Conservation (phyloP, 92 coral and sea anemone species). For the Hydrozoanthus gracilis region DNA sequence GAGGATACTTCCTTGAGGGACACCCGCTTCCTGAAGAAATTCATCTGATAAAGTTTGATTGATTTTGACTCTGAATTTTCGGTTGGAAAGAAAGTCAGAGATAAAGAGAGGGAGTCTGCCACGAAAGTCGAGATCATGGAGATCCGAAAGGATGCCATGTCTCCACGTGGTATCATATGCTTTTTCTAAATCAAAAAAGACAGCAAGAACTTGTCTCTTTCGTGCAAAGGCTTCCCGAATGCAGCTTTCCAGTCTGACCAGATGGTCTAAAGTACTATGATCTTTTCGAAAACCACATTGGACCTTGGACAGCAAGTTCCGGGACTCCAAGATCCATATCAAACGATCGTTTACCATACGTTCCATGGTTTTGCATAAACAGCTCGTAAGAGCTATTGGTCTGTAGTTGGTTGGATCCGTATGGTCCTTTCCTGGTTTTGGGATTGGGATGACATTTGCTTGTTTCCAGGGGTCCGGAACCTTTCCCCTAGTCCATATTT, state of each 20-base stretch:
- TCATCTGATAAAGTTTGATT: not conserved
- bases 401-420: slow-evolving; percentile 16
- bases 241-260: not conserved
- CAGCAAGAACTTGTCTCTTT: no score
- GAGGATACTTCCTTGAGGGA: slow-evolving; percentile 42
- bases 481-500: slow-evolving; percentile 1
- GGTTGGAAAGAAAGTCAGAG: slow-evolving; percentile 16
- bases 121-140: slow-evolving; percentile 14
- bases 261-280: slow-evolving; percentile 18
- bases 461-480: slow-evolving; percentile 15
- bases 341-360: slow-evolving; percentile 23
- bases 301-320: not conserved
- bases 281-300: slow-evolving; percentile 39
- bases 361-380: slow-evolving; percentile 27
- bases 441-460: no score
- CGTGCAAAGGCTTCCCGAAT: not conserved
- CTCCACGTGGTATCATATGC: slow-evolving; percentile 31
- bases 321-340: slow-evolving; percentile 9
- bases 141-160: slow-evolving; percentile 34
- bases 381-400: slow-evolving; percentile 38
- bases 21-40: slow-evolving; percentile 17
- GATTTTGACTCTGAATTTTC: slow-evolving; percentile 5
- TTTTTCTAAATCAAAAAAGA: no score
- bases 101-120: no score
- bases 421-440: no score